Base-by-base conservation (phyloP, 2,797 vertebrate species). In the Malacoctenus gilli region DNA sequence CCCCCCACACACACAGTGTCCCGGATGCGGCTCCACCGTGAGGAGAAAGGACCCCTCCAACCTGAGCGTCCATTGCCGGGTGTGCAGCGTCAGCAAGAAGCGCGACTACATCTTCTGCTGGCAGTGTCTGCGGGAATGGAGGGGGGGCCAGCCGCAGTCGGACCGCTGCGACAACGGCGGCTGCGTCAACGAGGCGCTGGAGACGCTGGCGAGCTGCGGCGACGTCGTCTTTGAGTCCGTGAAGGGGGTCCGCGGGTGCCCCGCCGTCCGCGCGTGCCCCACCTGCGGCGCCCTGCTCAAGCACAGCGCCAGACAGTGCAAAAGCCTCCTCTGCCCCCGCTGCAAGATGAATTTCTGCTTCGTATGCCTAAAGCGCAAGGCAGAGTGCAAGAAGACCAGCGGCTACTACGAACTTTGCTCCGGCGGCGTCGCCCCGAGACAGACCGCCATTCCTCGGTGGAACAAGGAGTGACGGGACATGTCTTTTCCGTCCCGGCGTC, bases 21-120 rank as follows among this genome's bases (percentile, higher is more conserved):
- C 91, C 3, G 75, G 79, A 0, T 93, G 91, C 28, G 63, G 79
- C 2, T 66, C 85, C 0, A 78, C 22, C 1, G 41, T 91, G 41
- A 82, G 90, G 60, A 74, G 90, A 59, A 13, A 59, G 4, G 74
- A 91, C 23, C 39, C 41, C 31, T 57, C 28, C 18, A 85, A 91
- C 52, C 72, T 92, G 13, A 58, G 5, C 1, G 89, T 91, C 3
- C 5, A 1, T 0, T 93, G 91, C 70, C 77, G 55, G 0, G 13
- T 92, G 25, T 93, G 91, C 47, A 47, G 32, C 6, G 9, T 28
- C 5, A 28, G 1, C 6, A 40, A 3, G 7, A 3, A 6, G 1
- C 16, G 3, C 2, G 0, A 0, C 0, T 86, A 43, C 3, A 23
- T 8, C 1, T 87, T 86, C 71, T 86, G 85, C 11, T 85, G 80